Percentiles rank a stretch among this genome's conserved stretches.
Evolutionary conservation across 2,797 vertebrate genomes (phyloP).

Genomic region (Coccyzus lansbergi): DNA sequence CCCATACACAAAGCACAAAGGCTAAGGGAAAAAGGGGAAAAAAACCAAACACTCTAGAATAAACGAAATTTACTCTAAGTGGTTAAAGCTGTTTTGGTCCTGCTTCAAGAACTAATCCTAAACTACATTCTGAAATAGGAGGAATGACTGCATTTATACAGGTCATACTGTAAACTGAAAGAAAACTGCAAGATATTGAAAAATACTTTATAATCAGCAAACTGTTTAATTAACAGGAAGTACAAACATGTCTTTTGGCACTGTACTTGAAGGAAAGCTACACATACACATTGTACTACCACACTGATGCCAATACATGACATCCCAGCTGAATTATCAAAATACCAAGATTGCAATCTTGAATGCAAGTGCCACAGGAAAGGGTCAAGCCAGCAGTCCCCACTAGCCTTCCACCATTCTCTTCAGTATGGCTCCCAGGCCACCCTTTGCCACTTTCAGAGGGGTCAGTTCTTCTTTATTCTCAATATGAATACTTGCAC

Average conservation of each 20-base stretch:
- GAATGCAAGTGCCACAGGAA: neutral
- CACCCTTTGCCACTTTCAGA: constrained; percentile 89
- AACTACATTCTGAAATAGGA: neutral
- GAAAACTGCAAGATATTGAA: neutral
- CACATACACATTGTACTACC: neutral
- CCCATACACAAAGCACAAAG: neutral
- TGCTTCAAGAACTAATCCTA: neutral
- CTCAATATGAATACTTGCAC: constrained; percentile 95
- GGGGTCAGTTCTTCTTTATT: constrained; percentile 98
- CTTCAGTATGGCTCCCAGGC: constrained; percentile 85
- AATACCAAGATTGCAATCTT: neutral
- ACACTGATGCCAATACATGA: neutral
- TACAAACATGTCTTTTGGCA: constrained; percentile 38
- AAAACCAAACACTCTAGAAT: neutral
- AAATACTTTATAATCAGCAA: neutral
- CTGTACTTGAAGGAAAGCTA: neutral
- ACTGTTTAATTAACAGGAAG: neutral
- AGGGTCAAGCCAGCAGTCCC: neutral
- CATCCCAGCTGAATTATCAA: neutral
- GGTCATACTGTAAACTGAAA: neutral
- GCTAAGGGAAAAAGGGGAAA: neutral
- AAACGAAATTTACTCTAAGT: neutral
- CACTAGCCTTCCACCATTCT: constrained; percentile 89
- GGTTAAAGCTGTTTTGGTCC: constrained; percentile 38
- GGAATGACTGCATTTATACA: neutral